These are phyloP conservation scores for Poeciliopsis turneri DNA, from an alignment of 2,797 vertebrate genomes.

Conservation along the genomic window DNA sequence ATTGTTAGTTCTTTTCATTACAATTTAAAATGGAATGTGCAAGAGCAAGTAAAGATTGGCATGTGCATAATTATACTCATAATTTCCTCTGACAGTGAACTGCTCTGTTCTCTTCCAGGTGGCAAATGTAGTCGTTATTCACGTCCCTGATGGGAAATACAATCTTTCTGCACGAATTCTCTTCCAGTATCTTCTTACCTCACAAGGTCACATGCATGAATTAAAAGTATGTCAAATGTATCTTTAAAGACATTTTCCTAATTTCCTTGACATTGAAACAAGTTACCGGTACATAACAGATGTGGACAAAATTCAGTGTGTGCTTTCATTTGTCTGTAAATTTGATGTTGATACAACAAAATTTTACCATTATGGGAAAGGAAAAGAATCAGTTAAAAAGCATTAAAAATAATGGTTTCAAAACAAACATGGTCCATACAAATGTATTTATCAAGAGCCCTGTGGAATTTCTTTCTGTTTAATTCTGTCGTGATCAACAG, in stretches of 20 bases:
- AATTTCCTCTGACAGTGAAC: neutral
- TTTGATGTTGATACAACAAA: too few species aligned
- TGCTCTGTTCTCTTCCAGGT: slow-evolving; percentile 72
- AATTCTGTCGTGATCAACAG: too few species aligned
- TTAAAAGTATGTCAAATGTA: slow-evolving; percentile 85
- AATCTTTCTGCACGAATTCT: slow-evolving; percentile 87
- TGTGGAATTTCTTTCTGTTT: neutral
- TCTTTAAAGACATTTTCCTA: neutral
- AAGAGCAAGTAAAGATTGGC: neutral
- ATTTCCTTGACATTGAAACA: neutral
- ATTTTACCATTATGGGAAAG: too few species aligned
- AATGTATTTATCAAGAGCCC: neutral
- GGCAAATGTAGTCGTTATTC: slow-evolving; percentile 89
- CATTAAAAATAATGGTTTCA: too few species aligned
- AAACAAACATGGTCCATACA: too few species aligned
- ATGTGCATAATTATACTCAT: neutral
- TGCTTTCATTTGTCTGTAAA: too few species aligned
- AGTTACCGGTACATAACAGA: neutral
- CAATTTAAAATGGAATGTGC: neutral
- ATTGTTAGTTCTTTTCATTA: slow-evolving; percentile 83
- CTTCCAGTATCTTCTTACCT: slow-evolving; percentile 91
- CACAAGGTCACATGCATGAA: slow-evolving; percentile 90
- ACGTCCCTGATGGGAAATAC: slow-evolving; percentile 91
- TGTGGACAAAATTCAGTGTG: neutral
- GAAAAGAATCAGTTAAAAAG: too few species aligned